Evolutionary conservation across 2,797 vertebrate species (phyloP).

Genomic region (Neoniphon sammara): DNA sequence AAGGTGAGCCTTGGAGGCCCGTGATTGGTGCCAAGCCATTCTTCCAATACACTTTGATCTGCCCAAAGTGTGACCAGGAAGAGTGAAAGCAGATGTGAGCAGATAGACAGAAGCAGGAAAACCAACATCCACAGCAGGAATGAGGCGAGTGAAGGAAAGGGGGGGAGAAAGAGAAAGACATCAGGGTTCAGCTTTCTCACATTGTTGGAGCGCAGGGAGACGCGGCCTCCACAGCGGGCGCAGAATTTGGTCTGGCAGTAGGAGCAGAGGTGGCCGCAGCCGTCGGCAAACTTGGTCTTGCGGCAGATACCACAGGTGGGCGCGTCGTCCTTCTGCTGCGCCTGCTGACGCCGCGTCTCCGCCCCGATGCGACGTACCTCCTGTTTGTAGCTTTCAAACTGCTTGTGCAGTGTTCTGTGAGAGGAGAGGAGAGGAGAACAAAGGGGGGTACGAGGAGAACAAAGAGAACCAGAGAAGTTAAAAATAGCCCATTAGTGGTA

Average conservation of each 20-base stretch:
- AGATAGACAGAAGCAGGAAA: constrained; percentile 51
- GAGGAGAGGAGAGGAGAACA: constrained; percentile 44
- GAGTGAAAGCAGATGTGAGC: constrained; percentile 56
- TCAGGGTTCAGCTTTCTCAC: constrained; percentile 83
- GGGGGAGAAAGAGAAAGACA: not conserved
- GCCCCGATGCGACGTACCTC: constrained; percentile 97
- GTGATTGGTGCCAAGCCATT: constrained; percentile 55
- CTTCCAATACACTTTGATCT: constrained; percentile 68
- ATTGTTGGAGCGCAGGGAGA: constrained; percentile 97
- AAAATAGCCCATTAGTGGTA: constrained; percentile 20
- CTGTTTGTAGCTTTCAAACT: constrained; percentile 99
- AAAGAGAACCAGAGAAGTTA: too few species aligned
- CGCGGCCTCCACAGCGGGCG: constrained; percentile 95
- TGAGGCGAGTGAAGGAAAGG: constrained; percentile 42
- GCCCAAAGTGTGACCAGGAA: constrained; percentile 69
- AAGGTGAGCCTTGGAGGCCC: constrained; percentile 21
- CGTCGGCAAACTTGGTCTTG: constrained; percentile 98
- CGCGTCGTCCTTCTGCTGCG: constrained; percentile 96
- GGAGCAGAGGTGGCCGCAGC: constrained; percentile 97
- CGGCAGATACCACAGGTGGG: constrained; percentile 98
- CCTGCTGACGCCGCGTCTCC: constrained; percentile 92
- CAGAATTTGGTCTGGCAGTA: constrained; percentile 99
- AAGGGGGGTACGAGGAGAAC: not conserved
- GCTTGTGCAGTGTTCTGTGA: constrained; percentile 95
- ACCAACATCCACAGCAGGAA: constrained; percentile 34